phyloP scores from a whole-genome alignment of 2,113 vertebrate species.

The Cyprinodon variegatus region DNA sequence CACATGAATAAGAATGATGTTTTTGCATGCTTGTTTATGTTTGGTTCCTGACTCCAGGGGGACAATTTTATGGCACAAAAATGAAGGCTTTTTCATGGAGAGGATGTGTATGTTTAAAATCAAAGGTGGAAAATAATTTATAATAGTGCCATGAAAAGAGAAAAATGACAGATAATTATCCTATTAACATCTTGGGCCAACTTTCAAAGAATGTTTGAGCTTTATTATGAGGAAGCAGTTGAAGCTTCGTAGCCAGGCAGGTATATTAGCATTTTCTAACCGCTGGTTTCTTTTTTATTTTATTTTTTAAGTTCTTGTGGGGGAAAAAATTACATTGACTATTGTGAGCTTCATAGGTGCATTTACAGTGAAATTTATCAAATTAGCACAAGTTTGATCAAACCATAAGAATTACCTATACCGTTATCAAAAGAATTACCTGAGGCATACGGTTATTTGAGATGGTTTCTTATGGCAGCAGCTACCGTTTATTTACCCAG shows the following conservation, averaged over 20 bases:
- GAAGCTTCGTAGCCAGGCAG: background rate
- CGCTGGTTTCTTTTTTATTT: too few species aligned
- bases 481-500: too few species aligned
- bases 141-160: background rate
- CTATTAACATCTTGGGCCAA: too few species aligned
- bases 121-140: conserved; percentile 11
- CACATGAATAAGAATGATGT: conserved; percentile 67
- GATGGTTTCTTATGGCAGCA: too few species aligned
- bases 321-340: too few species aligned
- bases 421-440: too few species aligned
- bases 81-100: conserved; percentile 36
- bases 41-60: conserved; percentile 22
- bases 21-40: background rate
- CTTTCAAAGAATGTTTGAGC: too few species aligned
- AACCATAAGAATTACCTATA: background rate
- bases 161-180: background rate
- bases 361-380: background rate
- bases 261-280: too few species aligned
- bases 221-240: background rate
- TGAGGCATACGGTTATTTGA: too few species aligned
- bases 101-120: conserved; percentile 54
- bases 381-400: background rate
- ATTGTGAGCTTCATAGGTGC: too few species aligned
- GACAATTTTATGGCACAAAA: conserved; percentile 18
- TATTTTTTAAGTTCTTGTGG: too few species aligned